A percentile compares a stretch with the other conserved stretches of the same genome.
These are phyloP conservation scores for Rhopilema esculentum DNA, from an alignment of 30 jellyfish, hydroid and myxozoan genomes.

Conservation along the genomic window DNA sequence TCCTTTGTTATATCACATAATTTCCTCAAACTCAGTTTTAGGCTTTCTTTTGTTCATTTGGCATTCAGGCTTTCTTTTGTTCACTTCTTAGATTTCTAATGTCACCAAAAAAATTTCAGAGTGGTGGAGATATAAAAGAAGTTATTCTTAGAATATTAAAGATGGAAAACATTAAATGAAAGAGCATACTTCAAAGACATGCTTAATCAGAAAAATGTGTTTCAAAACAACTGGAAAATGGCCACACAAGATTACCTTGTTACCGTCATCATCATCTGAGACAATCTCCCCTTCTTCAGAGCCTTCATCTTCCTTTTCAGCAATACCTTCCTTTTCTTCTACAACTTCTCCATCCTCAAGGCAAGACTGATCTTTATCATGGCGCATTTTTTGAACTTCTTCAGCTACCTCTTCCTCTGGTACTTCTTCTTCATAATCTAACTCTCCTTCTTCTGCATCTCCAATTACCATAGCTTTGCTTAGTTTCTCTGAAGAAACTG, in stretches of 20 bases:
- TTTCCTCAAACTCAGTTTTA: too few relatives aligned
- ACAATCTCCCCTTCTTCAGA: constrained; percentile 95
- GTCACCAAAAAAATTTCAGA: too few relatives aligned
- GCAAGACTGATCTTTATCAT: constrained; percentile 27
- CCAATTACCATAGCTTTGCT: constrained; percentile 66
- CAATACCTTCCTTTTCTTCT: constrained; percentile 56
- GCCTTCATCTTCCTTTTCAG: constrained; percentile 53
- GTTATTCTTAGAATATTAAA: too few relatives aligned
- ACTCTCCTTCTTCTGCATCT: constrained; percentile 95
- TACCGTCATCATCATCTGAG: constrained; percentile 78
- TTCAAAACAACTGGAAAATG: too few relatives aligned
- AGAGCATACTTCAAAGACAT: too few relatives aligned
- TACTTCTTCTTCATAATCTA: constrained; percentile 95
- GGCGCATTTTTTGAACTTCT: constrained; percentile 64
- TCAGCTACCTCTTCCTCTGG: constrained; percentile 90
- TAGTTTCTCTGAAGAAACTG: not conserved
- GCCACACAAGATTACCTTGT: not conserved
- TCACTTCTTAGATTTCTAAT: too few relatives aligned
- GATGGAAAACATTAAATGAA: too few relatives aligned
- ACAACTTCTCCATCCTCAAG: constrained; percentile 67
- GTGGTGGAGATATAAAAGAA: too few relatives aligned
- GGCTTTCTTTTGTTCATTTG: too few relatives aligned
- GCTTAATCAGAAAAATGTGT: too few relatives aligned
- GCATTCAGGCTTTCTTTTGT: too few relatives aligned
- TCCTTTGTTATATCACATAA: too few relatives aligned